Conservation (phyloP, 1,140 invertebrate genomes). For the Bradynema listronoti region DNA sequence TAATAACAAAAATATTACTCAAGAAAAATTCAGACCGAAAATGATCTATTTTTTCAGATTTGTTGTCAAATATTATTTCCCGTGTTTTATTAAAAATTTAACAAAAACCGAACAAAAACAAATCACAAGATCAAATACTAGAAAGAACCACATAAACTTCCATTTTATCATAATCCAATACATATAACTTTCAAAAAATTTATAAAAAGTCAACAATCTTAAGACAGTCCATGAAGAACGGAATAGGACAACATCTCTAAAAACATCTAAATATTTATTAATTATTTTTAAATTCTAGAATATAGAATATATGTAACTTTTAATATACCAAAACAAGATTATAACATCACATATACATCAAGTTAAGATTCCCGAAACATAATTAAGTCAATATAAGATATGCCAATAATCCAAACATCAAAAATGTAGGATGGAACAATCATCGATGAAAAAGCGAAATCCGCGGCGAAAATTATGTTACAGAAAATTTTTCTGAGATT, state of each 20-base stretch:
- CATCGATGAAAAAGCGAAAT: neutral
- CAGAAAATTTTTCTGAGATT: conserved; percentile 17
- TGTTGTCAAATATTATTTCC: conserved; percentile 16
- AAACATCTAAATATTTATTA: conserved; percentile 11
- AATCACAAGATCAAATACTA: neutral
- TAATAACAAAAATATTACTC: no score
- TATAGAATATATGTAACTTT: neutral
- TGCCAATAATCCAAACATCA: conserved; percentile 15
- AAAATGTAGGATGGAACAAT: neutral
- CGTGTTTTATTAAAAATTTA: conserved; percentile 8
- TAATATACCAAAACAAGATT: conserved; percentile 23
- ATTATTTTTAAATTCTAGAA: neutral
- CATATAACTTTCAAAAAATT: neutral
- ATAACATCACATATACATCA: conserved; percentile 24
- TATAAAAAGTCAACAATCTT: neutral
- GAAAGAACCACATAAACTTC: neutral
- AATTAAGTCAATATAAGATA: conserved; percentile 21
- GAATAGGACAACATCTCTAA: conserved; percentile 27
- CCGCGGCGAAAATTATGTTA: neutral
- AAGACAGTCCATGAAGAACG: conserved; percentile 32
- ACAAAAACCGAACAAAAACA: neutral
- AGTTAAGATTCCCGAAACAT: conserved; percentile 19
- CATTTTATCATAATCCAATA: neutral
- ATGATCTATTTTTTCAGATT: no score
- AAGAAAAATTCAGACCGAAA: no score